phyloP scores from a whole-genome alignment of 2,888 invertebrate genomes.

The Drosophila eohydei region DNA sequence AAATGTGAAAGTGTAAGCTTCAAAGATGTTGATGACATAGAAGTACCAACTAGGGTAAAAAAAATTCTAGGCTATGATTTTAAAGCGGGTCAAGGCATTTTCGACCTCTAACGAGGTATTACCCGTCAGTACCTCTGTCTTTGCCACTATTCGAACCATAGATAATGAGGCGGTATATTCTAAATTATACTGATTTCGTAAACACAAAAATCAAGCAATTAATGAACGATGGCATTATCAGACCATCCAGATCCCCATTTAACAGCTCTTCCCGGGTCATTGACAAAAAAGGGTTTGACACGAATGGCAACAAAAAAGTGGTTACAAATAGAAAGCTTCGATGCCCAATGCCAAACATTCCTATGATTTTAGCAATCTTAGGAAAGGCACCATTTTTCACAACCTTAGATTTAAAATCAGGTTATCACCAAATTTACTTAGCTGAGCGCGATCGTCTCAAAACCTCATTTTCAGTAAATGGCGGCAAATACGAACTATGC shows the following conservation, averaged over 20 bases:
- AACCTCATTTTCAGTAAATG: neutral
- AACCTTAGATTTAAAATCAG: neutral
- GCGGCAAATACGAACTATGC: neutral
- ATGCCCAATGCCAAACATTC: neutral
- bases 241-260: neutral
- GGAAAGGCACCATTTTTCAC: neutral
- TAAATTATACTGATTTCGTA: too few species aligned
- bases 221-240: neutral
- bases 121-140: too few species aligned
- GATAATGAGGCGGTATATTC: too few species aligned
- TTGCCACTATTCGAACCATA: too few species aligned
- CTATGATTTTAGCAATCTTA: neutral
- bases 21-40: too few species aligned
- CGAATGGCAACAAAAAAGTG: too few species aligned
- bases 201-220: neutral
- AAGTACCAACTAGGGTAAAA: too few species aligned
- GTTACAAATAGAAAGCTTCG: too few species aligned
- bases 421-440: neutral
- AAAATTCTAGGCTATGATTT: too few species aligned
- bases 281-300: neutral
- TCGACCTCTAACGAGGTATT: too few species aligned
- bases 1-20: too few species aligned
- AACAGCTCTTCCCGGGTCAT: neutral
- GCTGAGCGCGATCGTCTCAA: neutral
- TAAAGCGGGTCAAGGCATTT: too few species aligned